These are phyloP conservation scores for Cryptocheilus praepositus DNA, from an alignment of 2,888 invertebrate species.

Conservation along the genomic window DNA sequence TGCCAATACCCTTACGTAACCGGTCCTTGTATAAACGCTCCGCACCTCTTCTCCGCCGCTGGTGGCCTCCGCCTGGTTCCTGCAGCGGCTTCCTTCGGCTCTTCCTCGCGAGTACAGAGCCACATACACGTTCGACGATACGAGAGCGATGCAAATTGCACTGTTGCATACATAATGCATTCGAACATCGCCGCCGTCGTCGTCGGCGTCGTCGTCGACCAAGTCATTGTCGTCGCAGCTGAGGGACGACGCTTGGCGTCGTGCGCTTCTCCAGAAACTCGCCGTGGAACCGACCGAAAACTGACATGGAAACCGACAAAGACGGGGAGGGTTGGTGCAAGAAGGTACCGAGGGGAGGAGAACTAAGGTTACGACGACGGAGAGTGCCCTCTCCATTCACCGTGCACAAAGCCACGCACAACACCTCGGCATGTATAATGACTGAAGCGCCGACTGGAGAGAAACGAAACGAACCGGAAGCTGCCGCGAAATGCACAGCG, in stretches of 20 bases:
- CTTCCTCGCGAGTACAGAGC: slow-evolving; percentile 15
- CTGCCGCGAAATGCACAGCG: slow-evolving; percentile 17
- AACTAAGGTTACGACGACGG: no score
- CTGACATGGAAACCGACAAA: not conserved
- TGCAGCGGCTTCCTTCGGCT: slow-evolving; percentile 17
- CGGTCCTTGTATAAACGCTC: slow-evolving; percentile 32
- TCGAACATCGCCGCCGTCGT: slow-evolving; percentile 27
- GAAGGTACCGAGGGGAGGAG: no score
- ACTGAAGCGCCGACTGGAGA: slow-evolving; percentile 16
- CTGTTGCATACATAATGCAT: slow-evolving; percentile 61
- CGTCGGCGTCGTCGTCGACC: slow-evolving; percentile 4
- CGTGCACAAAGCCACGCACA: slow-evolving; percentile 39
- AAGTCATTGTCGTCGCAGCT: not conserved
- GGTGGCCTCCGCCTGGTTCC: slow-evolving; percentile 4
- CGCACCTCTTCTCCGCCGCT: slow-evolving; percentile 1
- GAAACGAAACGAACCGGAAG: slow-evolving; percentile 49
- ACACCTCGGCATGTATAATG: no score
- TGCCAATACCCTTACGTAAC: slow-evolving; percentile 20
- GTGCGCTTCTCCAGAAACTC: not conserved
- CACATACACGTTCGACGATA: slow-evolving; percentile 23
- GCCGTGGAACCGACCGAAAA: not conserved
- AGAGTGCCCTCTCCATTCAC: slow-evolving; percentile 5
- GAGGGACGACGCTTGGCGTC: no score
- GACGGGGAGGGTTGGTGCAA: not conserved
- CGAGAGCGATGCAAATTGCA: slow-evolving; percentile 56